These are phyloP conservation scores for Eciton burchellii DNA, from an alignment of 1,140 invertebrate genomes.

Conservation along the genomic window DNA sequence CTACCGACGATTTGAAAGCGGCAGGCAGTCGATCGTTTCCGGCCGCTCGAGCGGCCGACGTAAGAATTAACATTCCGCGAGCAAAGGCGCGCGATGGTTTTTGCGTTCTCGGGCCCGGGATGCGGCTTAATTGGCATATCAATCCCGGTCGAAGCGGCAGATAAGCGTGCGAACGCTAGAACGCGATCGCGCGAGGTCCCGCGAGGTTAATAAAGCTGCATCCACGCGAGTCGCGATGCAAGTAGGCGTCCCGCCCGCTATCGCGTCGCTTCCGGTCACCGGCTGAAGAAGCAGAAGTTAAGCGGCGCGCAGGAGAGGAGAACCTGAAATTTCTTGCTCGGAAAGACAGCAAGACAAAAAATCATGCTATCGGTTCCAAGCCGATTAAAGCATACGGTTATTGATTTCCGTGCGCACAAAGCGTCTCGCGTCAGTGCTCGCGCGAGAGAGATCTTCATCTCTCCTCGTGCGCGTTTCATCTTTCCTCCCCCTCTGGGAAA, in stretches of 20 bases:
- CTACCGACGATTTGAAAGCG: conserved; percentile 5
- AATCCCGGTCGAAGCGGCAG: conserved; percentile 75
- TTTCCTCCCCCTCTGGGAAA: not conserved
- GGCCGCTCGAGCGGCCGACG: conserved; percentile 34
- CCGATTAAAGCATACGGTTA: no score
- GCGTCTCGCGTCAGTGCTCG: not conserved
- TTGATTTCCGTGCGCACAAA: not conserved
- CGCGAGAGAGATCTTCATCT: not conserved
- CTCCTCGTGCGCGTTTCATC: not conserved
- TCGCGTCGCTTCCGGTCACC: conserved; percentile 62
- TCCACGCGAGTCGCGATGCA: conserved; percentile 53
- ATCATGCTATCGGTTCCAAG: no score
- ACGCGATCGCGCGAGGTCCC: conserved; percentile 64
- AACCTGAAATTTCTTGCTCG: no score
- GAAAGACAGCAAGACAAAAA: no score
- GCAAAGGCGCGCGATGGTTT: conserved; percentile 59
- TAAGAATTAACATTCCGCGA: conserved; percentile 39
- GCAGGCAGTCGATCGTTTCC: conserved; percentile 12
- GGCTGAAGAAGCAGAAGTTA: conserved; percentile 51
- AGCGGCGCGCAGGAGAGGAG: not conserved
- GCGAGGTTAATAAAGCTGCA: conserved; percentile 78
- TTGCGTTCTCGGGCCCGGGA: conserved; percentile 65
- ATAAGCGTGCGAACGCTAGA: conserved; percentile 70
- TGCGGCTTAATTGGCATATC: conserved; percentile 81
- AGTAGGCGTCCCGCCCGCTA: conserved; percentile 66